Evolutionary conservation across 2,113 vertebrate species (phyloP).

Genomic region (Miniopterus natalensis): DNA sequence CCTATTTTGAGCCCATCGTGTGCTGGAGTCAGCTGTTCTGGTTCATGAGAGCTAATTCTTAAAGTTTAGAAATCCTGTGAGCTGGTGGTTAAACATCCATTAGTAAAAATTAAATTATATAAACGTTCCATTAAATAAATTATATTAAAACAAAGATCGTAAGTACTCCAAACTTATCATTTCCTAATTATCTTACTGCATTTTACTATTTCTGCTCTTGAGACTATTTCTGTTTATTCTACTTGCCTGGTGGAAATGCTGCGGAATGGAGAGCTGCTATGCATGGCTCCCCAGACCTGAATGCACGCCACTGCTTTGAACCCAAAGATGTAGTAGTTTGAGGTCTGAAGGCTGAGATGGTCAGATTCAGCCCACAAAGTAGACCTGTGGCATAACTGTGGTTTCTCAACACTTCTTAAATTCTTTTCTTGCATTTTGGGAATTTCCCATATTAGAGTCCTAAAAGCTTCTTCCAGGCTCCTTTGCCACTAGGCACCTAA

Average conservation of each 20-base stretch:
- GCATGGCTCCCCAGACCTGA: not conserved
- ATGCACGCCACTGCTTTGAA: not conserved
- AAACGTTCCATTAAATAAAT: constrained; percentile 7
- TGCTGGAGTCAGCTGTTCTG: not conserved
- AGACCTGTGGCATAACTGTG: not conserved
- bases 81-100: not conserved
- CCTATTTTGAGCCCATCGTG: not conserved
- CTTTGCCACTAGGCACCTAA: not conserved
- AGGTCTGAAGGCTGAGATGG: not conserved
- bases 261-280: not conserved
- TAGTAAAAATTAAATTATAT: constrained; percentile 38
- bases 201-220: constrained; percentile 4
- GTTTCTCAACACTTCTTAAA: not conserved
- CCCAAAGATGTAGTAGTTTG: not conserved
- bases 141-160: constrained; percentile 25
- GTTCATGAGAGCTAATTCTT: not conserved
- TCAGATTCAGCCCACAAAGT: not conserved
- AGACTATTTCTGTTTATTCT: constrained; percentile 7
- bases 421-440: not conserved
- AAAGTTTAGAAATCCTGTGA: constrained; percentile 37
- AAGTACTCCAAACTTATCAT: not conserved
- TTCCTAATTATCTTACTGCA: constrained; percentile 3
- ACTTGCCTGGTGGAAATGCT: not conserved
- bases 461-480: not conserved
- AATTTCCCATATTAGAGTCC: not conserved